Percentiles rank a stretch among this genome's conserved stretches.
These are phyloP conservation scores for Aeoliscus strigatus DNA, from an alignment of 2,797 vertebrate species.

Conservation along the genomic window DNA sequence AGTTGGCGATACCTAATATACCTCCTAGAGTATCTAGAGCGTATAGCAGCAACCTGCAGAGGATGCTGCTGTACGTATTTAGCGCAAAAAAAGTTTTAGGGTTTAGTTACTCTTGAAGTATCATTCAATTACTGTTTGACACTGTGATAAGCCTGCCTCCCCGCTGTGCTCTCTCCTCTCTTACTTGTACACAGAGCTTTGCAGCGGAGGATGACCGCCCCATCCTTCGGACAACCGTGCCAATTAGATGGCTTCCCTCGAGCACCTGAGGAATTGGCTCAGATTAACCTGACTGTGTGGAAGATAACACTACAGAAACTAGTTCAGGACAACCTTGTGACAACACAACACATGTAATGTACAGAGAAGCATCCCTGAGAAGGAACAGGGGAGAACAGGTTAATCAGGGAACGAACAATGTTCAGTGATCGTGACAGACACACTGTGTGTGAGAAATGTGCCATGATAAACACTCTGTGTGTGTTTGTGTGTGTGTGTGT, in stretches of 20 bases:
- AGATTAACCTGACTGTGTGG: slow-evolving; percentile 12
- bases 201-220: slow-evolving; percentile 83
- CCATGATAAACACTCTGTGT: no score
- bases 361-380: slow-evolving; percentile 1
- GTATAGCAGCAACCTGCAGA: no score
- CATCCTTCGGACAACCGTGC: slow-evolving; percentile 87
- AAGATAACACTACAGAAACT: no score
- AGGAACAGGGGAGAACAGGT: not conserved
- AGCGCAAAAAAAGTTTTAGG: no score
- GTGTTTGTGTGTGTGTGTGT: no score
- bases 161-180: slow-evolving; percentile 52
- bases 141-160: slow-evolving; percentile 55
- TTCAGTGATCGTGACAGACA: not conserved
- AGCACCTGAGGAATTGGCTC: slow-evolving; percentile 72
- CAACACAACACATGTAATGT: no score
- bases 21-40: no score
- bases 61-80: no score
- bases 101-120: no score
- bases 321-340: no score
- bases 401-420: not conserved
- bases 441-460: not conserved
- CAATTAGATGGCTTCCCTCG: slow-evolving; percentile 84
- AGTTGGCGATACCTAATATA: no score
- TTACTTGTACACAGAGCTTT: slow-evolving; percentile 91
- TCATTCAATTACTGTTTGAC: not conserved